A percentile compares a stretch with the other conserved stretches of the same genome.
Evolutionary conservation across 2,888 invertebrate genomes (phyloP).

Genomic region (Spisula subtruncata): DNA sequence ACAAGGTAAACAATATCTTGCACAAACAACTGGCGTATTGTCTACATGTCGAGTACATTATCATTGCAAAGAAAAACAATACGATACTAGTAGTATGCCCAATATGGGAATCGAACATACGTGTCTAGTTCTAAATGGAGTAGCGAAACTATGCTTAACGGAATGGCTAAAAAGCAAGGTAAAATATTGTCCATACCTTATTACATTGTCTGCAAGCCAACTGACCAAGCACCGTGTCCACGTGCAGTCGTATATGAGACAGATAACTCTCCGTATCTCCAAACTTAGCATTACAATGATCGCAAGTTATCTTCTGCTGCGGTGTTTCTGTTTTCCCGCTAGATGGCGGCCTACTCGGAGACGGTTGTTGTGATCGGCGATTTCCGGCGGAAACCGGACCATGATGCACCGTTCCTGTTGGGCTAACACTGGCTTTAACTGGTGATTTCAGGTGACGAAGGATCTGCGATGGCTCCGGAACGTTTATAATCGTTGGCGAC

Average conservation of each 20-base stretch:
- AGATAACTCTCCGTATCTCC: slow-evolving; percentile 81
- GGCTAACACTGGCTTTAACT: slow-evolving; percentile 36
- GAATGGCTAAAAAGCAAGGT: too few relatives aligned
- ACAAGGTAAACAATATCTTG: too few relatives aligned
- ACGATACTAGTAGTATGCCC: too few relatives aligned
- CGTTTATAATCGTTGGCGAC: slow-evolving; percentile 63
- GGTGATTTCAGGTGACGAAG: slow-evolving; percentile 63
- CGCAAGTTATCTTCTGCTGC: slow-evolving; percentile 79
- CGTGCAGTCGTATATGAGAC: slow-evolving; percentile 82
- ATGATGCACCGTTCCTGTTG: slow-evolving; percentile 57
- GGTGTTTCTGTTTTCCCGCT: slow-evolving; percentile 38
- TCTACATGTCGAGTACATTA: too few relatives aligned
- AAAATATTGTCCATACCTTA: slow-evolving; percentile 51
- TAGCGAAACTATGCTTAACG: too few relatives aligned
- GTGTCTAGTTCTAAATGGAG: too few relatives aligned
- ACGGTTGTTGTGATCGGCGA: slow-evolving; percentile 33
- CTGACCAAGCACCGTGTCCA: slow-evolving; percentile 74
- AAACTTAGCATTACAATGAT: slow-evolving; percentile 85
- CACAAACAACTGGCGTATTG: too few relatives aligned
- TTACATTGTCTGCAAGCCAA: slow-evolving; percentile 89
- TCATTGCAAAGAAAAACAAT: too few relatives aligned
- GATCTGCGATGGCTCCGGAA: slow-evolving; percentile 65
- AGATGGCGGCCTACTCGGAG: slow-evolving; percentile 55
- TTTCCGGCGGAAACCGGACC: slow-evolving; percentile 38
- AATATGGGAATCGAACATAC: too few relatives aligned